A percentile compares a stretch with the other conserved stretches of the same genome.
These are phyloP conservation scores for Butorides virescens DNA, from an alignment of 2,113 vertebrate genomes.

Conservation along the genomic window DNA sequence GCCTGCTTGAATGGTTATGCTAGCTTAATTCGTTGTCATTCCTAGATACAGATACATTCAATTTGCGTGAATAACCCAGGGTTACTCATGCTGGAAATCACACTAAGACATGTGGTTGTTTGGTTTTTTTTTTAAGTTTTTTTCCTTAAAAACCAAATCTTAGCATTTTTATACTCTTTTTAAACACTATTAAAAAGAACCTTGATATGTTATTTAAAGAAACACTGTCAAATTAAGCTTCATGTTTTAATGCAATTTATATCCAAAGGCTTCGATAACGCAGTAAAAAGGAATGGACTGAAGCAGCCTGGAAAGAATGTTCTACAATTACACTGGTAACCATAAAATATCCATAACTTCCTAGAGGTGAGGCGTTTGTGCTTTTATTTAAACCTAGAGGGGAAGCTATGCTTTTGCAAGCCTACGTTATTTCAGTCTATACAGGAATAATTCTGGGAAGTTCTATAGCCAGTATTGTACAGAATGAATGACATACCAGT, in stretches of 20 bases:
- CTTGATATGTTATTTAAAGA: neutral
- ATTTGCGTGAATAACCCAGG: neutral
- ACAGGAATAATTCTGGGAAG: neutral
- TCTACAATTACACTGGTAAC: neutral
- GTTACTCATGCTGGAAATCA: neutral
- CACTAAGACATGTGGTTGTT: neutral
- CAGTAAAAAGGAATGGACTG: neutral
- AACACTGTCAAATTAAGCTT: neutral
- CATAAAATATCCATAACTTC: neutral
- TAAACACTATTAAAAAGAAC: neutral
- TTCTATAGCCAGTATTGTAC: neutral
- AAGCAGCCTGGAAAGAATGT: neutral
- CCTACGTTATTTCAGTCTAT: neutral
- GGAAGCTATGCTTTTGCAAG: neutral
- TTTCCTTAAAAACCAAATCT: neutral
- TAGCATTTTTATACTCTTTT: neutral
- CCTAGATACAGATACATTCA: neutral
- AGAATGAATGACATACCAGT: neutral
- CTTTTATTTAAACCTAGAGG: neutral
- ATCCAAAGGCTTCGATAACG: neutral
- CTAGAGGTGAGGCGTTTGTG: neutral
- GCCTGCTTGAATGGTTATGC: neutral
- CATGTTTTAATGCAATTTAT: neutral
- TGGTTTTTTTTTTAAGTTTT: neutral
- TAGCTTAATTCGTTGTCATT: neutral